Base-by-base conservation (phyloP, 2,888 invertebrate species). In the Synergus itoensis region DNA sequence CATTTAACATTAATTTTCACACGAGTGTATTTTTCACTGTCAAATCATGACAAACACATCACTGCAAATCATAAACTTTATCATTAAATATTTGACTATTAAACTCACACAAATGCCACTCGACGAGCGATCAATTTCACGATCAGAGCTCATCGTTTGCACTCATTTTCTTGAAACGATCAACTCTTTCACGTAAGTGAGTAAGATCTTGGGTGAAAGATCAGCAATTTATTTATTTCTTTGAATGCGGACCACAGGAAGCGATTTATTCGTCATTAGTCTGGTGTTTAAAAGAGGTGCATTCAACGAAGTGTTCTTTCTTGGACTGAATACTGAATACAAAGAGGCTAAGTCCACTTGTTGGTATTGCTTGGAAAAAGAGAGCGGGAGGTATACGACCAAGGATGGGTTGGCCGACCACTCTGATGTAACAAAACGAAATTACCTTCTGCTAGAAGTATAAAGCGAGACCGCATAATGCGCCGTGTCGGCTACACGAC, bases 371-470 rank as follows among this genome's bases (percentile, higher is more conserved):
- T 78, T 82, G 62, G 83, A 81, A 83, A 84, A 88, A 85, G 86
- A 79, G 82, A 86, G 81, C 83, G 83, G 82, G 83, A 83, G 83
- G 82, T 81, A 82, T 80, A 79, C 79, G 84, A 83, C 77, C 81
- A 84, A 83, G 82, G 83, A 83, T 81, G 84, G 82, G 69, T 82
- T 80, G 85, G 88, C 88, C 88, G 90, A 89, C 90, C 90, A 89
- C 86, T 89, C 88, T 91, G 90, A 91, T 87, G 91, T 91, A 91
- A 91, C 90, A 87, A 89, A 90, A 89, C 86, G 86, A 90, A 90
- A 89, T 91, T 91, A 87, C 88, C 86, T 86, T 84, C 82, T 77
- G 79, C 69, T 79, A 82, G 81, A 82, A 82, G 86, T 86, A 86
- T 81, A 84, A 85, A 86, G 87, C 86, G 85, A 86, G 82, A 86